Evolutionary conservation across 2,888 invertebrate genomes (phyloP).

Genomic region (Sphinx pinastri): DNA sequence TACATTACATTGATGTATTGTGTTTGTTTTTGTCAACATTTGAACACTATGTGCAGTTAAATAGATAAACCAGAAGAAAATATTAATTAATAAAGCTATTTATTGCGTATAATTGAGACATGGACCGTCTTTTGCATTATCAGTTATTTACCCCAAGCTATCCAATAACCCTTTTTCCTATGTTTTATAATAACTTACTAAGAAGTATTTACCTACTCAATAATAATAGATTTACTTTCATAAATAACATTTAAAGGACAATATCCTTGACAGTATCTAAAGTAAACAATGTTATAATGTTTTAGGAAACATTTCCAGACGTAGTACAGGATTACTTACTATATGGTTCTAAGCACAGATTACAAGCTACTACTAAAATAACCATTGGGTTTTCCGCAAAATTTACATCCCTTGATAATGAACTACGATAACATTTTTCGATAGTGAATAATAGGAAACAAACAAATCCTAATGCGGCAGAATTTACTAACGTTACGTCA

Average conservation of each 20-base stretch:
- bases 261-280: not conserved
- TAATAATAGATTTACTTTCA: not conserved
- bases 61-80: slow-evolving; percentile 60
- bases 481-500: not conserved
- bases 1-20: slow-evolving; percentile 29
- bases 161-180: slow-evolving; percentile 75
- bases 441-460: slow-evolving; percentile 37
- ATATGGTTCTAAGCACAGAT: not conserved
- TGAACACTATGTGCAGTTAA: slow-evolving; percentile 51
- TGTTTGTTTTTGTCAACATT: slow-evolving; percentile 48
- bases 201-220: not conserved
- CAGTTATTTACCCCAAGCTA: slow-evolving; percentile 66
- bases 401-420: slow-evolving; percentile 54
- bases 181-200: slow-evolving; percentile 36
- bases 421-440: slow-evolving; percentile 48
- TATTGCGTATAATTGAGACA: slow-evolving; percentile 62
- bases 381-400: slow-evolving; percentile 45
- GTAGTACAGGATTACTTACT: not conserved
- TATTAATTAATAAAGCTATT: slow-evolving; percentile 71
- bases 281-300: not conserved
- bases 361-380: too few species aligned
- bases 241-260: slow-evolving; percentile 28
- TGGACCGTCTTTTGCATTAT: slow-evolving; percentile 71
- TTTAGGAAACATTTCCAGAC: not conserved
- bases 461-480: slow-evolving; percentile 33